Conservation (phyloP, 1,140 invertebrate species). For the Aphaenogaster ashmeadi region DNA sequence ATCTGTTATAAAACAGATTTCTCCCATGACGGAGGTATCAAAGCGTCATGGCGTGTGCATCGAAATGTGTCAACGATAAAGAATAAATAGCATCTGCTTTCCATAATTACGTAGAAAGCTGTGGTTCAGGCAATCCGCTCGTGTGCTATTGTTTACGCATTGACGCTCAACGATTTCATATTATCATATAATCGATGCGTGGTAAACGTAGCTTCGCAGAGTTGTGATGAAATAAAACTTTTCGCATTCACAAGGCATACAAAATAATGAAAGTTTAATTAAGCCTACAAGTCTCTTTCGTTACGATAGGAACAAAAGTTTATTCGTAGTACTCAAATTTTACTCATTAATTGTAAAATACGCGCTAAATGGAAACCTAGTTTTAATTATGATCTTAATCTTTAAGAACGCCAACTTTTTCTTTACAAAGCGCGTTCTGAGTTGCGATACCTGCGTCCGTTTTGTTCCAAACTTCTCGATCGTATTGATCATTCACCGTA, state of each 20-base stretch:
- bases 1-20: conserved; percentile 47
- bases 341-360: no score
- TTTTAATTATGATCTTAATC: background rate
- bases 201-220: background rate
- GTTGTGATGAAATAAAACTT: conserved; percentile 1
- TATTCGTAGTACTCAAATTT: background rate
- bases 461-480: background rate
- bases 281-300: background rate
- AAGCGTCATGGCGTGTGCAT: conserved; percentile 29
- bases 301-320: background rate
- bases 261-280: conserved; percentile 3
- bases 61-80: conserved; percentile 63
- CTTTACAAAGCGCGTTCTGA: background rate
- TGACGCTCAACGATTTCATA: conserved; percentile 28
- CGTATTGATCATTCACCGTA: conserved; percentile 1
- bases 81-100: conserved; percentile 55
- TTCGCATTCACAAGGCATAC: background rate
- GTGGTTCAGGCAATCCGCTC: conserved; percentile 18
- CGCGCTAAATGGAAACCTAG: background rate
- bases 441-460: background rate
- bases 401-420: background rate
- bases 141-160: conserved; percentile 57
- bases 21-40: conserved; percentile 14
- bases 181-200: conserved; percentile 37
- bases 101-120: conserved; percentile 60